These are phyloP conservation scores for Chelonus formosanus DNA, from an alignment of 2,888 invertebrate genomes.

Conservation along the genomic window DNA sequence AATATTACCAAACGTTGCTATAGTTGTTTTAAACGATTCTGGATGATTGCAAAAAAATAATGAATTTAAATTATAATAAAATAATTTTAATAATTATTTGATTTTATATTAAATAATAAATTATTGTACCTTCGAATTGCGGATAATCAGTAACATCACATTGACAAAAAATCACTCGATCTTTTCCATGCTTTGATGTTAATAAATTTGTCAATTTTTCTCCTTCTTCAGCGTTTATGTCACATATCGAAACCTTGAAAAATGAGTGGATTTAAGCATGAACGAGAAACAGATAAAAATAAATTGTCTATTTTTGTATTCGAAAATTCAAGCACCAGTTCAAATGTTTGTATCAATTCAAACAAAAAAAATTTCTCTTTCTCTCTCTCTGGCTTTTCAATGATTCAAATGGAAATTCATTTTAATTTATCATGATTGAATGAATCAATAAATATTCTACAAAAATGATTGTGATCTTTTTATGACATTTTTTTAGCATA, in stretches of 20 bases:
- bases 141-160: constrained; percentile 83
- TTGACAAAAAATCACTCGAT: constrained; percentile 76
- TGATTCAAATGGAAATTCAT: too few relatives aligned
- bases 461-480: too few relatives aligned
- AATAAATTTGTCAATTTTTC: constrained; percentile 75
- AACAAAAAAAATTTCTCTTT: too few relatives aligned
- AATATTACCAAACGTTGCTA: constrained; percentile 75
- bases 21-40: constrained; percentile 80
- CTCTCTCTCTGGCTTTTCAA: too few relatives aligned
- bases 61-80: constrained; percentile 11
- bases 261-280: too few relatives aligned
- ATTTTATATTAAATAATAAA: constrained; percentile 11
- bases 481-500: too few relatives aligned
- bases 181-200: constrained; percentile 73
- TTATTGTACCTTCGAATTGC: constrained; percentile 74
- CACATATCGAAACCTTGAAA: constrained; percentile 76
- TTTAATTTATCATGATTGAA: too few relatives aligned
- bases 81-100: constrained; percentile 1
- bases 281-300: too few relatives aligned
- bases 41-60: constrained; percentile 49
- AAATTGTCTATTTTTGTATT: too few relatives aligned
- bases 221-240: constrained; percentile 76
- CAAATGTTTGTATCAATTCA: too few relatives aligned
- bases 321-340: too few relatives aligned
- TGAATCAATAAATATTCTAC: too few relatives aligned